Evolutionary conservation across 2,888 invertebrate species (phyloP), one percentile per base, ranked within the genome.

Genomic region (Helleia helle): DNA sequence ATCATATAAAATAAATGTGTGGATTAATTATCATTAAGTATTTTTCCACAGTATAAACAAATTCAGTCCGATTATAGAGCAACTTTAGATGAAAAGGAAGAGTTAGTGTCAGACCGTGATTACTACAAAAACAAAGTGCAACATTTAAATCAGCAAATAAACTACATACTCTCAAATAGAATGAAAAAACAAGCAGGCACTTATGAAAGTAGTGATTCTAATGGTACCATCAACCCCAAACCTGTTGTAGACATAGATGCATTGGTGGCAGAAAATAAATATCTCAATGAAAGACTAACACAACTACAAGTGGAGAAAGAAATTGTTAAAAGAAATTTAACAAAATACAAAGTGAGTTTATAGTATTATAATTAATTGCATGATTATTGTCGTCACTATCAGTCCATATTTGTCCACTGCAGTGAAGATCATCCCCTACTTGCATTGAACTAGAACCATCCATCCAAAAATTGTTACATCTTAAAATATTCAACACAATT

Each of bases 81-180:
- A 4, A 87, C 93, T 17, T 69, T 95, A 30, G 95, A 95, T 67
- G 95, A 95, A 63, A 95, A 94, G 61, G 94, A 94, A 59, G 95
- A 95, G 61, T 69, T 93, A 22, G 89, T 91, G 11, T 90, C 89
- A 3, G 94, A 95, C 63, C 84, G 94, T 44, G 94, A 95, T 67
- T 92, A 92, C 14, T 94, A 93, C 62, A 93, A 93, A 62, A 90
- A 88, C 54, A 95, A 95, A 79, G 91, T 93, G 2, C 93, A 93
- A 61, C 85, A 94, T 6, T 81, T 95, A 13, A 94, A 94, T 68
- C 90, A 92, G 51, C 93, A 94, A 63, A 86, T 95, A 11, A 89
- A 91, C 52, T 89, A 89, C 50, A 88, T 81, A 26, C 47, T 84
- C 18, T 59, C 69, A 5, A 93, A 46, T 69, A 93, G 71, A 51